Evolutionary conservation across 30 jellyfish, hydroid and myxozoan species (phyloP).

Genomic region (Nemopilema nomurai): DNA sequence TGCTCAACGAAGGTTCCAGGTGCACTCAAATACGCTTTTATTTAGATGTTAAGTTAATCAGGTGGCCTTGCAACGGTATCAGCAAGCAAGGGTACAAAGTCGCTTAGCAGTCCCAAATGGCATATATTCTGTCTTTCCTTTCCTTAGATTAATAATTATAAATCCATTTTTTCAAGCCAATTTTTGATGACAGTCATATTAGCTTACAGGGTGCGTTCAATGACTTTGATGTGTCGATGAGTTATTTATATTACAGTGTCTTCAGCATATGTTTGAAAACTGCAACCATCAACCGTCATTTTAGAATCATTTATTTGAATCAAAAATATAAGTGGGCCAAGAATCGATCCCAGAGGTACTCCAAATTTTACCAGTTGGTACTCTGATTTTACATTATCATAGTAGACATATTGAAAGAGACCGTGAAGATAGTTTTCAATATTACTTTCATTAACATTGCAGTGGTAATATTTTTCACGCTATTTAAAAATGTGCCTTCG

Average conservation of each 20-base stretch:
- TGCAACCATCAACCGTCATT: constrained; percentile 35
- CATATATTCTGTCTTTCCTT: constrained; percentile 24
- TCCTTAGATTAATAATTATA: constrained; percentile 38
- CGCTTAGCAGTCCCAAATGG: constrained; percentile 29
- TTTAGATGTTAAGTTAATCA: constrained; percentile 13
- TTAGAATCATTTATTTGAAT: constrained; percentile 58
- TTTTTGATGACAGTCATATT: constrained; percentile 24
- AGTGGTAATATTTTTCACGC: too few relatives aligned
- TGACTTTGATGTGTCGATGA: constrained; percentile 39
- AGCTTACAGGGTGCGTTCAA: constrained; percentile 43
- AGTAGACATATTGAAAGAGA: constrained; percentile 51
- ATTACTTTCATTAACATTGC: too few relatives aligned
- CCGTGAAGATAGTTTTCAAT: constrained; percentile 54
- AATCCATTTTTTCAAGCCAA: constrained; percentile 64
- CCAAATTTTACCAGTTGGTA: constrained; percentile 55
- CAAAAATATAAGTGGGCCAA: constrained; percentile 65
- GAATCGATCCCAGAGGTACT: constrained; percentile 80
- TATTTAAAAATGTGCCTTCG: too few relatives aligned
- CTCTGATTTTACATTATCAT: constrained; percentile 47
- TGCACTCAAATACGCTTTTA: constrained; percentile 34
- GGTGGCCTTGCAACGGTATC: constrained; percentile 7
- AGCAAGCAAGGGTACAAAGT: constrained; percentile 7
- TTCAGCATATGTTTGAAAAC: constrained; percentile 60
- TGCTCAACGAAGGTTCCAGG: constrained; percentile 46
- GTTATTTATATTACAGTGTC: constrained; percentile 49